Conservation (phyloP, 2,888 invertebrate species). For the Cybosia mesomella region DNA sequence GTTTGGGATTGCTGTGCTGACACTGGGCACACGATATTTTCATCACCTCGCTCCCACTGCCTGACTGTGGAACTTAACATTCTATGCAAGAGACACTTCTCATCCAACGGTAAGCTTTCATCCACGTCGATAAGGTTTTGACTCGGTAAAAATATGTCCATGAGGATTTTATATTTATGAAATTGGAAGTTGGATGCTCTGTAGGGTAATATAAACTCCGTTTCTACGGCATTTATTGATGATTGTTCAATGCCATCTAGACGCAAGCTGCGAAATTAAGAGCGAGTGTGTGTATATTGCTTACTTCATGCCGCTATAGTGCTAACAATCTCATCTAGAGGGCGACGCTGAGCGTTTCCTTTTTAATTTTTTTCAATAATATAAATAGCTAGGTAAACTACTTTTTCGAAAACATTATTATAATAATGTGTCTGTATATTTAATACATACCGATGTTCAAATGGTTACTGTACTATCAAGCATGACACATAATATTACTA, state of each 20-base stretch:
- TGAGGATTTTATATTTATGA: constrained; percentile 86
- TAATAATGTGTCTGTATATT: neutral
- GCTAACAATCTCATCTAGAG: neutral
- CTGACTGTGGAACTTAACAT: constrained; percentile 88
- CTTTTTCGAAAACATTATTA: neutral
- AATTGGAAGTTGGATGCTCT: constrained; percentile 87
- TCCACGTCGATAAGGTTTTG: constrained; percentile 72
- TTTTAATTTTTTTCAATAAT: neutral
- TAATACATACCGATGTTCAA: neutral
- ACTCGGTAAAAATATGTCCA: constrained; percentile 87
- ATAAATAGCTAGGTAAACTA: neutral
- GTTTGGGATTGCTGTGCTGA: constrained; percentile 69
- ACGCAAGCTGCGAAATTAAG: constrained; percentile 79
- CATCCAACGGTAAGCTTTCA: constrained; percentile 73
- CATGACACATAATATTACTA: neutral
- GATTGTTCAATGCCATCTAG: constrained; percentile 88
- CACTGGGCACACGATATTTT: constrained; percentile 82
- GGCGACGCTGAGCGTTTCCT: constrained; percentile 1
- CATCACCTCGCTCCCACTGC: constrained; percentile 88
- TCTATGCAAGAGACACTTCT: constrained; percentile 84
- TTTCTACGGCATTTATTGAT: constrained; percentile 77
- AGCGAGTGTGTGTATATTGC: constrained; percentile 2
- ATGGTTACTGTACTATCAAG: neutral
- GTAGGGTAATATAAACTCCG: constrained; percentile 85
- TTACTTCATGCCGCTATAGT: neutral